A percentile compares a stretch with the other conserved stretches of the same genome.
These are phyloP conservation scores for Sebastes fasciatus DNA, from an alignment of 2,113 vertebrate genomes.

Conservation along the genomic window DNA sequence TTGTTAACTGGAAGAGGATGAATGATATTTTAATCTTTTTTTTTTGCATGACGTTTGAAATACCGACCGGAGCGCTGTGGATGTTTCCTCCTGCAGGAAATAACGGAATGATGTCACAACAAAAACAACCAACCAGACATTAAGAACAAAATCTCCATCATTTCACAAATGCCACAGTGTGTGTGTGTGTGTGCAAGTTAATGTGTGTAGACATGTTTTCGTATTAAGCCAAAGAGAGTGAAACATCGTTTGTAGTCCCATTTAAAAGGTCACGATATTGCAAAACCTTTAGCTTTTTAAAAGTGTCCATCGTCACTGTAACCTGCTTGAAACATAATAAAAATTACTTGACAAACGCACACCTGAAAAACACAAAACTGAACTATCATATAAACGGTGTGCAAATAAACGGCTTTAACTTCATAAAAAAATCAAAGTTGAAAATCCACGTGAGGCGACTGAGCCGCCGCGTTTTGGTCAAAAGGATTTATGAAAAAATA, in stretches of 20 bases:
- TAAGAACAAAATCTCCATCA: conserved; percentile 25
- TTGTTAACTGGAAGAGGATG: conserved; percentile 22
- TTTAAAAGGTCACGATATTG: not conserved
- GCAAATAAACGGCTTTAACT: conserved; percentile 56
- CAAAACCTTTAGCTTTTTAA: conserved; percentile 17
- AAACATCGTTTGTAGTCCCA: not conserved
- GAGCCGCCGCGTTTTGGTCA: conserved; percentile 52
- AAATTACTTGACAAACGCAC: conserved; percentile 29
- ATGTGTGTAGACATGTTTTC: not conserved
- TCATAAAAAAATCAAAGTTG: conserved; percentile 35
- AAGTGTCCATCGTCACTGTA: not conserved
- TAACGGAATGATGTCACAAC: conserved; percentile 44
- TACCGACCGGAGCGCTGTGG: conserved; percentile 19
- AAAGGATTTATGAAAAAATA: conserved; percentile 47
- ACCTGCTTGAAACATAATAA: conserved; percentile 15
- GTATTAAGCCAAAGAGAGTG: not conserved
- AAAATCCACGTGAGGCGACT: conserved; percentile 11
- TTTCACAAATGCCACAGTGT: conserved; percentile 35
- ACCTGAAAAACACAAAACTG: conserved; percentile 21
- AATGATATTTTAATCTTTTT: not conserved
- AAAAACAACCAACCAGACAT: conserved; percentile 22
- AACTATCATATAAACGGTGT: conserved; percentile 55
- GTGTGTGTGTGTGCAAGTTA: not conserved
- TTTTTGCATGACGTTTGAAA: conserved; percentile 31
- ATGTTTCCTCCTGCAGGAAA: conserved; percentile 27